These are phyloP conservation scores for Sander vitreus DNA, from an alignment of 2,113 vertebrate species.

Conservation along the genomic window DNA sequence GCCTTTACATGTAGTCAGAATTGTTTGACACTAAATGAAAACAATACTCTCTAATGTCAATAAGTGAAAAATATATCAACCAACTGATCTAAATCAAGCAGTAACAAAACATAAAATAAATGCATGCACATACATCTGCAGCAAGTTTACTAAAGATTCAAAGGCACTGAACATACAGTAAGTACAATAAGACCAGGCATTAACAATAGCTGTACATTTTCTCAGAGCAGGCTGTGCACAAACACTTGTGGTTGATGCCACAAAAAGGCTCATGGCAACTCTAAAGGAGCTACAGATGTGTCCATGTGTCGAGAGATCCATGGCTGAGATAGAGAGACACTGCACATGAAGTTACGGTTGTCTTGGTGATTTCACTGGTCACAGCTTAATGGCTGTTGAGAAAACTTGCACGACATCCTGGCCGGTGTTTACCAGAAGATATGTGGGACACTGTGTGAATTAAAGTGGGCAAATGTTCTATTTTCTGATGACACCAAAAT, in stretches of 20 bases:
- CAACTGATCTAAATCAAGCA: not conserved
- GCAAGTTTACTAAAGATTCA: not conserved
- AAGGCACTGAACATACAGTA: not conserved
- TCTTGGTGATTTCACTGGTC: conserved; percentile 15
- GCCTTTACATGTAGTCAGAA: not conserved
- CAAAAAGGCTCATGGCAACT: not conserved
- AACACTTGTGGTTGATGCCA: not conserved
- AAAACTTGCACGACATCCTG: not conserved
- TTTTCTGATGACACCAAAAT: not conserved
- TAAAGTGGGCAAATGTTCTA: not conserved
- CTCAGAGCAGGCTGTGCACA: not conserved
- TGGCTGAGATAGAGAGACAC: not conserved
- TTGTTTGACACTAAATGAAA: not conserved
- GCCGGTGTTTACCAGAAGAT: not conserved
- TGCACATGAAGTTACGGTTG: not conserved
- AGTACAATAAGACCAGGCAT: too few species aligned
- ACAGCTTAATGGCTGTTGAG: not conserved
- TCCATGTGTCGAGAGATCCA: too few species aligned
- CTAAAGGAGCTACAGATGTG: not conserved
- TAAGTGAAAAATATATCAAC: not conserved
- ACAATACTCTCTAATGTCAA: not conserved
- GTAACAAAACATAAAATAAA: not conserved
- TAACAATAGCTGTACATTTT: not conserved
- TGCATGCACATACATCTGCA: not conserved
- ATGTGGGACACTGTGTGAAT: not conserved